Conservation (phyloP, 2,113 vertebrate genomes). For the Galemys pyrenaicus region DNA sequence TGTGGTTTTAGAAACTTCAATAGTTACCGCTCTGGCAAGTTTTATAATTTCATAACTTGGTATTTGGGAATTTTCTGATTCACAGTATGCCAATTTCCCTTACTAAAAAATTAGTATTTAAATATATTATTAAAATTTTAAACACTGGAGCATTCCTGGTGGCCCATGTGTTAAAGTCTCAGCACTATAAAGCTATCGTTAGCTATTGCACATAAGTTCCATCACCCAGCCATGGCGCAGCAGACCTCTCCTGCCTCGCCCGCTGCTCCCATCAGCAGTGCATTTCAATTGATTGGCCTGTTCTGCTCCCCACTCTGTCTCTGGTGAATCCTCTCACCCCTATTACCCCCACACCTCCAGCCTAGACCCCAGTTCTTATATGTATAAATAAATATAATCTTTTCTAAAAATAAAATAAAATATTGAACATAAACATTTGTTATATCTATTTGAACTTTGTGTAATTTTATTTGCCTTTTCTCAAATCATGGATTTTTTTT, state of each 20-base stretch:
- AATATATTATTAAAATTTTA: neutral
- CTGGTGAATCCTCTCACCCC: no score
- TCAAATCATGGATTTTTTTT: neutral
- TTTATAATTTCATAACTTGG: neutral
- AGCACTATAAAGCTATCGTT: no score
- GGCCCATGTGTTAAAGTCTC: no score
- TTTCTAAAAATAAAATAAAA: neutral
- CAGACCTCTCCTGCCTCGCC: no score
- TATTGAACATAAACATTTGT: neutral
- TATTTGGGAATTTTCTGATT: slow-evolving; percentile 10
- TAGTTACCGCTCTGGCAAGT: neutral
- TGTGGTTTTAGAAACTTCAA: neutral
- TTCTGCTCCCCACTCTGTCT: no score
- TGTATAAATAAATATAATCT: no score
- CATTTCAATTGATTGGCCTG: no score
- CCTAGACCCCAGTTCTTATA: no score
- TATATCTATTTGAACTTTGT: neutral
- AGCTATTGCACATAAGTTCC: no score
- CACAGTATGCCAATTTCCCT: neutral
- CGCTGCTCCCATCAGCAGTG: no score
- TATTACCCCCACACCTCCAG: no score
- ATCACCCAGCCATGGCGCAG: no score
- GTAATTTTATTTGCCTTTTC: neutral
- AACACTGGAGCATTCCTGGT: neutral
- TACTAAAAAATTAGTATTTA: neutral